Conservation (phyloP, 2,888 invertebrate species). For the Brachyopa scutellaris region DNA sequence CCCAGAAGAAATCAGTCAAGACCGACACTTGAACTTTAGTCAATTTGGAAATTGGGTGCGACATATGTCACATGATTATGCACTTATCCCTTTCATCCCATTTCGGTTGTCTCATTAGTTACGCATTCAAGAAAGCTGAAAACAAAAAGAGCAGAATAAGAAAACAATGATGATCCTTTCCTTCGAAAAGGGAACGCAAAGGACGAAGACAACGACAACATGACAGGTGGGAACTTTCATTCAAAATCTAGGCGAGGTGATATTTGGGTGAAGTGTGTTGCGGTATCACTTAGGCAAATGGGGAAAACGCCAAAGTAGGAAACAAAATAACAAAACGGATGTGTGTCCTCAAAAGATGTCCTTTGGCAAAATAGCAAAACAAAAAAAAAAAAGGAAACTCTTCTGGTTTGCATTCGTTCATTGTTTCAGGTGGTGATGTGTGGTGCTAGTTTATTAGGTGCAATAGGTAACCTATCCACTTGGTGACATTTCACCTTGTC, state of each 20-base stretch:
- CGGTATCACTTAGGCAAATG: constrained; percentile 55
- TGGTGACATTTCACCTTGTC: constrained; percentile 69
- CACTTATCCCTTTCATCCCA: constrained; percentile 46
- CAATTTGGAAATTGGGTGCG: constrained; percentile 27
- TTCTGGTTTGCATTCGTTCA: constrained; percentile 17
- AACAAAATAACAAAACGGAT: constrained; percentile 54
- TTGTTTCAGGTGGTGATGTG: not conserved
- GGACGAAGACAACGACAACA: too few species aligned
- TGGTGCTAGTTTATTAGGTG: constrained; percentile 47
- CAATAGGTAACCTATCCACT: constrained; percentile 40
- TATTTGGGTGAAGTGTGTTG: constrained; percentile 67
- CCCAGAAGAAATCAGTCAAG: constrained; percentile 1
- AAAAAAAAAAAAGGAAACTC: too few species aligned
- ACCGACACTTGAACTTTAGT: constrained; percentile 38
- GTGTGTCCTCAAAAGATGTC: constrained; percentile 50
- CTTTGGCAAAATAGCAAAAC: constrained; percentile 54
- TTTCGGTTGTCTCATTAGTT: constrained; percentile 48
- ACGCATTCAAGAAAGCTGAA: constrained; percentile 7
- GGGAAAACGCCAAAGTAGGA: constrained; percentile 29
- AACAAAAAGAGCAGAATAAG: too few species aligned
- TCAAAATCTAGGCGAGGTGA: constrained; percentile 61
- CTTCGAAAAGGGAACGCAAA: not conserved
- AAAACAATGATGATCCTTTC: not conserved
- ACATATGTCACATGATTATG: constrained; percentile 41
- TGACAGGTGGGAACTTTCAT: constrained; percentile 6